phyloP scores from a whole-genome alignment of 2,113 vertebrate species.

The Microtus ochrogaster region DNA sequence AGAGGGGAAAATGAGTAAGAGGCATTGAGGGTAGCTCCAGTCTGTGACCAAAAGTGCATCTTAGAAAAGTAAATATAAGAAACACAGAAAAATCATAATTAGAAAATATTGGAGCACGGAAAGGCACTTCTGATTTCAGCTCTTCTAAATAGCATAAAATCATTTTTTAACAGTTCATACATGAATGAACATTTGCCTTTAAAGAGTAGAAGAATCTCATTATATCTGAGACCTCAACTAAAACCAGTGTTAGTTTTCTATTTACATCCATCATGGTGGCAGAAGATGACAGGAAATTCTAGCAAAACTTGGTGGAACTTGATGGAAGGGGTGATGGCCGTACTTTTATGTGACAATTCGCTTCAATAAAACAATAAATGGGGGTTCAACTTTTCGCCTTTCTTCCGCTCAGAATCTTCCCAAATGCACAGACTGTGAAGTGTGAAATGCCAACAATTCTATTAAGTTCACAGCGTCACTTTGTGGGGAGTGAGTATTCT shows the following conservation, averaged over 20 bases:
- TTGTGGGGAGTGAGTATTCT: not conserved
- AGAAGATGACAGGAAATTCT: conserved; percentile 16
- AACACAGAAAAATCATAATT: not conserved
- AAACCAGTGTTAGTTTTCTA: conserved; percentile 47
- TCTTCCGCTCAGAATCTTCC: conserved; percentile 13
- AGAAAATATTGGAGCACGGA: not conserved
- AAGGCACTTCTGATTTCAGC: not conserved
- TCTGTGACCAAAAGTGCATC: not conserved
- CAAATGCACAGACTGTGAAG: conserved; percentile 36
- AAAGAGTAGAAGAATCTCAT: conserved; percentile 54
- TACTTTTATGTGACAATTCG: not conserved
- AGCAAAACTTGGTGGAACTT: not conserved
- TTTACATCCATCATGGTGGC: not conserved
- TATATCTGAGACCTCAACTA: conserved; percentile 39
- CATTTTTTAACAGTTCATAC: not conserved
- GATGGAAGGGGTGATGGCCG: not conserved
- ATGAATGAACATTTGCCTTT: not conserved
- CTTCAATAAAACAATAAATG: conserved; percentile 8
- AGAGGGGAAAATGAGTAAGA: conserved; percentile 45
- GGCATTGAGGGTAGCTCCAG: not conserved
- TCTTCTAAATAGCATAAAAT: conserved; percentile 43
- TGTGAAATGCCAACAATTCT: conserved; percentile 14
- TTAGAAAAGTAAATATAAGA: conserved; percentile 32
- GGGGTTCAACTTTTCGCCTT: not conserved
- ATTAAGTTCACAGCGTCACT: conserved; percentile 63